Evolutionary conservation across 2,888 invertebrate genomes (phyloP).

Genomic region (Antheraea yamamai): DNA sequence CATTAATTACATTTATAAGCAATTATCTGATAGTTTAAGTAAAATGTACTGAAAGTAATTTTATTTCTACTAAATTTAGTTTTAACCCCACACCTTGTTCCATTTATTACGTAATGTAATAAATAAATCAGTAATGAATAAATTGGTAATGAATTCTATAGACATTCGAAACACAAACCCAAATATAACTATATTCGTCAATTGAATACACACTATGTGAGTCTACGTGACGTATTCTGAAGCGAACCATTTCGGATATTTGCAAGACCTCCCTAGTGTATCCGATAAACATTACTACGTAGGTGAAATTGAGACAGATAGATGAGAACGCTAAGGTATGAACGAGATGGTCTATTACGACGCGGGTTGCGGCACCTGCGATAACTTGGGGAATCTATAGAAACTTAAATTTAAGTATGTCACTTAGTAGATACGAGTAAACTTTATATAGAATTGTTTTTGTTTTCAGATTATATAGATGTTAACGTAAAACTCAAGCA

Average conservation of each 20-base stretch:
- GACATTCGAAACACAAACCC: background rate
- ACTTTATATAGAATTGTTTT: background rate
- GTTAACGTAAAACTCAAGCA: background rate
- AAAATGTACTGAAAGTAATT: too few relatives aligned
- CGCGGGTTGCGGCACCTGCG: constrained; percentile 31
- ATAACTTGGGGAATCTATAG: constrained; percentile 28
- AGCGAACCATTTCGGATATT: constrained; percentile 38
- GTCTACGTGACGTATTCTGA: constrained; percentile 15
- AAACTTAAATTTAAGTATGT: constrained; percentile 30
- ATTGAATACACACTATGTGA: constrained; percentile 4
- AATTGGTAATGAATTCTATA: background rate
- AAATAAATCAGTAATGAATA: background rate
- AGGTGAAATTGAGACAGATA: constrained; percentile 22
- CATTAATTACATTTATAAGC: too few relatives aligned
- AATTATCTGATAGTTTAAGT: too few relatives aligned
- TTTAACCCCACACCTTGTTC: too few relatives aligned
- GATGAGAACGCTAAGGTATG: constrained; percentile 6
- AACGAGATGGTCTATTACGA: constrained; percentile 25
- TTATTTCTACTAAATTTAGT: too few relatives aligned
- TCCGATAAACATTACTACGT: constrained; percentile 34
- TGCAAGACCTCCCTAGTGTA: constrained; percentile 34
- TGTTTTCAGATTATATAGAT: background rate
- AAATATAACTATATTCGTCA: background rate
- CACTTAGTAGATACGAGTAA: constrained; percentile 14
- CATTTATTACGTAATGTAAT: too few relatives aligned